Conservation (phyloP, 2,113 vertebrate species). For the Mungos mungo region DNA sequence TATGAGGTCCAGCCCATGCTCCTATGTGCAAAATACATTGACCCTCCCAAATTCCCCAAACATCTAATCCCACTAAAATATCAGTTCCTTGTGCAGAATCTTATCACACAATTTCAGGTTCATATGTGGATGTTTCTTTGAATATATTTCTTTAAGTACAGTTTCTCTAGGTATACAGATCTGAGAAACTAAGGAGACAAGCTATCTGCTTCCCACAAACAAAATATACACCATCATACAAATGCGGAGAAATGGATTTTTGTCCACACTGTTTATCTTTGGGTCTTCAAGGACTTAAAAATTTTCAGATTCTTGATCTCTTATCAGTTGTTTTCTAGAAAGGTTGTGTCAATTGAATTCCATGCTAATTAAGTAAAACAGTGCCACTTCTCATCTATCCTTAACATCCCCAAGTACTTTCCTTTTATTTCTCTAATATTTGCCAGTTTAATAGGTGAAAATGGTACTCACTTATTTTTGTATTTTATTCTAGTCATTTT, state of each 20-base stretch:
- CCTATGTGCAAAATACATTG: not conserved
- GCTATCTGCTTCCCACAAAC: no score
- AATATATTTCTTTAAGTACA: not conserved
- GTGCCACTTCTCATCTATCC: not conserved
- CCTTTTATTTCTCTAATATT: not conserved
- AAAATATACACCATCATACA: no score
- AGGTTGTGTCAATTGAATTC: not conserved
- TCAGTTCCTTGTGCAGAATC: not conserved
- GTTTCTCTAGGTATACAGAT: not conserved
- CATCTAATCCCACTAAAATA: not conserved
- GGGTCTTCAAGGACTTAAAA: not conserved
- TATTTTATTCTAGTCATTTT: not conserved
- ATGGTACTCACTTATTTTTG: not conserved
- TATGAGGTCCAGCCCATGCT: not conserved
- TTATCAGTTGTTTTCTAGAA: not conserved
- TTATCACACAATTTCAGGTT: not conserved
- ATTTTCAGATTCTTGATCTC: not conserved
- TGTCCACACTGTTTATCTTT: not conserved
- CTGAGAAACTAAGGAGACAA: not conserved
- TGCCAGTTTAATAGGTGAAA: not conserved
- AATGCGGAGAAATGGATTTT: not conserved
- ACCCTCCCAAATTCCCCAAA: not conserved
- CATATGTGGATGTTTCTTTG: not conserved
- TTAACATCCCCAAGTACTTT: not conserved
- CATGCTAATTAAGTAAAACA: not conserved